Percentiles rank a stretch among this genome's conserved stretches.
phyloP scores from a whole-genome alignment of 2,113 vertebrate species.

The Notothenia coriiceps region DNA sequence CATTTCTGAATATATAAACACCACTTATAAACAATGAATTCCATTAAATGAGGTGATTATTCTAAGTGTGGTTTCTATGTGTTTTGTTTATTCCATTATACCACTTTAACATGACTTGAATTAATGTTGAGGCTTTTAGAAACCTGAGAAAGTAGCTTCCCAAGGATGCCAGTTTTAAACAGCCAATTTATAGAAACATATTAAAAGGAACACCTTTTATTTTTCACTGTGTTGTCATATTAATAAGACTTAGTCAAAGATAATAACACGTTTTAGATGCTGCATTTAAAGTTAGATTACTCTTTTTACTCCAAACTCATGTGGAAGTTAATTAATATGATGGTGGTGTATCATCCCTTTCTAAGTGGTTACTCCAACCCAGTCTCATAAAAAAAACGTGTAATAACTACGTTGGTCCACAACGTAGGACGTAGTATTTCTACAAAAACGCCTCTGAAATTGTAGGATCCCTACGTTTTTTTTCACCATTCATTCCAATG shows the following conservation, averaged over 20 bases:
- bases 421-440: no score
- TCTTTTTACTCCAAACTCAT: background rate
- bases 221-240: conserved; percentile 31
- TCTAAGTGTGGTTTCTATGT: conserved; percentile 38
- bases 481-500: no score
- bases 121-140: conserved; percentile 48
- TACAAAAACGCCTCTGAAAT: no score
- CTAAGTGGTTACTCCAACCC: conserved; percentile 29
- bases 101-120: conserved; percentile 48
- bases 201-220: conserved; percentile 38
- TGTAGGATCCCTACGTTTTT: no score
- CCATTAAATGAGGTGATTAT: conserved; percentile 37
- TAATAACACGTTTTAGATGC: background rate
- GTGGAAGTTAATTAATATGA: conserved; percentile 54
- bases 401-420: no score
- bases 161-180: conserved; percentile 39
- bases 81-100: conserved; percentile 27
- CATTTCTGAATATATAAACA: conserved; percentile 21
- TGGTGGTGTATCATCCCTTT: conserved; percentile 50
- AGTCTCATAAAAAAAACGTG: no score
- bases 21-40: conserved; percentile 20
- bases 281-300: conserved; percentile 26
- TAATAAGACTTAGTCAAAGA: background rate
- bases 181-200: conserved; percentile 34
- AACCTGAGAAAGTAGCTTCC: conserved; percentile 42